Evolutionary conservation across 2,888 invertebrate genomes (phyloP).

Genomic region (Orchesella flavescens): DNA sequence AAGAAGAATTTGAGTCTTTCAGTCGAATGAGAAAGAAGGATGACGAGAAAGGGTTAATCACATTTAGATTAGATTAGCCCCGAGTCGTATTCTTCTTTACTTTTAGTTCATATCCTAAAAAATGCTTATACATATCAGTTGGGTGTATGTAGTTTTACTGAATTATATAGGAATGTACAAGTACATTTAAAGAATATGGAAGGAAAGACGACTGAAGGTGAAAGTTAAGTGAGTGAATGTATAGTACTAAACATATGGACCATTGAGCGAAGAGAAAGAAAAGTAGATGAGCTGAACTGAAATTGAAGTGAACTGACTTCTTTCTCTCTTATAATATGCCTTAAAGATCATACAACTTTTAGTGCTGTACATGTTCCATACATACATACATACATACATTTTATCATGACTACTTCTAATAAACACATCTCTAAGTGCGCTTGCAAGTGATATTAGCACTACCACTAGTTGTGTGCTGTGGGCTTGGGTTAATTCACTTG

Average conservation of each 20-base stretch:
- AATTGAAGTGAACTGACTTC: conserved; percentile 19
- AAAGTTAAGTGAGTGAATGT: conserved; percentile 23
- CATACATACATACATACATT: too few relatives aligned
- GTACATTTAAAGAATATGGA: conserved; percentile 11
- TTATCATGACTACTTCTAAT: neutral
- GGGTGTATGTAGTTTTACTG: neutral
- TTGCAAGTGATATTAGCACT: conserved; percentile 19
- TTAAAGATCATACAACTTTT: too few relatives aligned
- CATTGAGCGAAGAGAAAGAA: neutral
- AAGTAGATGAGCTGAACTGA: conserved; percentile 1
- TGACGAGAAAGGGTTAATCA: conserved; percentile 56
- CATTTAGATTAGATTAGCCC: conserved; percentile 62
- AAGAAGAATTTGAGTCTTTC: conserved; percentile 15
- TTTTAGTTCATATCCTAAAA: neutral
- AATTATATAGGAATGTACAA: neutral
- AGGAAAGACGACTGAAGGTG: conserved; percentile 1
- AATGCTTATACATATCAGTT: neutral
- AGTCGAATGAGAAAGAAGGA: conserved; percentile 34
- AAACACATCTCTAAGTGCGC: neutral
- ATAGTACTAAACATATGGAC: conserved; percentile 1
- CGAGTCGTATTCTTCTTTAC: conserved; percentile 19
- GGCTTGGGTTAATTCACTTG: conserved; percentile 53
- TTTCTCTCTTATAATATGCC: neutral
- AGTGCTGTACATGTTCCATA: neutral
- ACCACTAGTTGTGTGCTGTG: neutral